phyloP scores from a whole-genome alignment of 2,113 vertebrate genomes.

The Brienomyrus longianalis region DNA sequence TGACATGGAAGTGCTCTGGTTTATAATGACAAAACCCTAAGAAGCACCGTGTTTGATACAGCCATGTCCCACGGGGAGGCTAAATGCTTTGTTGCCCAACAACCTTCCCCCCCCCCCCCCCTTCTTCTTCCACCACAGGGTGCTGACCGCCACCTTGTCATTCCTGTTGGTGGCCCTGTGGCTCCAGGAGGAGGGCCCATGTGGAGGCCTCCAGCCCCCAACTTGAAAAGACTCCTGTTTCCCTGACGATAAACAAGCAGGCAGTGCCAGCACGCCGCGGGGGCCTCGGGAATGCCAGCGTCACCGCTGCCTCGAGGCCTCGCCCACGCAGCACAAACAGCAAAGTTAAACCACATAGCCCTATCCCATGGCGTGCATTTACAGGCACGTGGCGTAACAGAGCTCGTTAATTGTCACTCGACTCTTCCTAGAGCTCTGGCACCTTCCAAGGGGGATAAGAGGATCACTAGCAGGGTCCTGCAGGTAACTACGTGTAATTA shows the following conservation, averaged over 20 bases:
- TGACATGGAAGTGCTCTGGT: not conserved
- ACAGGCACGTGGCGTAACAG: not conserved
- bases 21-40: not conserved
- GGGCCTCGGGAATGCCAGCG: not conserved
- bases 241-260: not conserved
- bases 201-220: not conserved
- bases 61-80: not conserved
- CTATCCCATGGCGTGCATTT: not conserved
- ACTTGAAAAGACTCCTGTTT: not conserved
- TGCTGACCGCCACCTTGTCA: not conserved
- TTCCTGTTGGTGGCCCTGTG: not conserved
- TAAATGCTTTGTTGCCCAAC: not conserved
- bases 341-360: not conserved
- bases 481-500: constrained; percentile 28
- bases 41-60: not conserved
- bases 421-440: not conserved
- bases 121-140: not conserved
- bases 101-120: not conserved
- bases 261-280: not conserved
- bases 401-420: not conserved
- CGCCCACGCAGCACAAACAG: not conserved
- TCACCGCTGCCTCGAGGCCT: not conserved
- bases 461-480: constrained; percentile 9
- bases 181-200: not conserved
- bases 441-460: not conserved